phyloP scores from a whole-genome alignment of 2,888 invertebrate species.

The Agrilus mali region DNA sequence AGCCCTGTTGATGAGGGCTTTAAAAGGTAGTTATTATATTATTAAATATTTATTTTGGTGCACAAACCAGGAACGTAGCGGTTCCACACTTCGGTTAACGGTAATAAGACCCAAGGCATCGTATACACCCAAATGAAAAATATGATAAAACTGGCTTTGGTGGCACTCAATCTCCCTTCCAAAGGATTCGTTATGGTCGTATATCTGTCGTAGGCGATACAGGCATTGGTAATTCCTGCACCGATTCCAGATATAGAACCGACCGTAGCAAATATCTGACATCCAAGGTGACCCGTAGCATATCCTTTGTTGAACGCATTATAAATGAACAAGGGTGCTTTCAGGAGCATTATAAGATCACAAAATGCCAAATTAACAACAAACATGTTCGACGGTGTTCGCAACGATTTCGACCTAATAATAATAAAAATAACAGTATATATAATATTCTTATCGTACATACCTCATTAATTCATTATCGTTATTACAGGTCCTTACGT shows the following conservation, averaged over 20 bases:
- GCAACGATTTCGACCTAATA: slow-evolving; percentile 52
- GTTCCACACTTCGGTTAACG: slow-evolving; percentile 73
- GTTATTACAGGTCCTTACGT: slow-evolving; percentile 40
- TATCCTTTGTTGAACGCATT: slow-evolving; percentile 71
- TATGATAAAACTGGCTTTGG: slow-evolving; percentile 68
- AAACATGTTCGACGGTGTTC: slow-evolving; percentile 73
- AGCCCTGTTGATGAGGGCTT: too few relatives aligned
- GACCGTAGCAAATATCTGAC: slow-evolving; percentile 63
- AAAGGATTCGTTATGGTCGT: slow-evolving; percentile 72
- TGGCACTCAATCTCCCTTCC: slow-evolving; percentile 66
- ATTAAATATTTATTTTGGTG: slow-evolving; percentile 19
- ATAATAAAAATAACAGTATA: slow-evolving; percentile 11
- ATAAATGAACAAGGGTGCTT: slow-evolving; percentile 75
- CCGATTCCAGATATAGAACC: slow-evolving; percentile 75
- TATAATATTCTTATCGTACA: too few relatives aligned
- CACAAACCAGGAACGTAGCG: slow-evolving; percentile 62
- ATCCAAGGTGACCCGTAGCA: slow-evolving; percentile 59
- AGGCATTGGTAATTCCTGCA: slow-evolving; percentile 68
- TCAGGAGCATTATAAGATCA: slow-evolving; percentile 80
- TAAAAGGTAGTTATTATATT: too few relatives aligned
- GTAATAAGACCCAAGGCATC: slow-evolving; percentile 71
- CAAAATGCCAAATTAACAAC: slow-evolving; percentile 72
- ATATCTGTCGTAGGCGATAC: slow-evolving; percentile 72
- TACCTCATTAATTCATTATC: too few relatives aligned
- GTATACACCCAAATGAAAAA: slow-evolving; percentile 62